Evolutionary conservation across 2,888 invertebrate genomes (phyloP), one percentile per base, ranked within the genome.

Genomic region (Myopa testacea): DNA sequence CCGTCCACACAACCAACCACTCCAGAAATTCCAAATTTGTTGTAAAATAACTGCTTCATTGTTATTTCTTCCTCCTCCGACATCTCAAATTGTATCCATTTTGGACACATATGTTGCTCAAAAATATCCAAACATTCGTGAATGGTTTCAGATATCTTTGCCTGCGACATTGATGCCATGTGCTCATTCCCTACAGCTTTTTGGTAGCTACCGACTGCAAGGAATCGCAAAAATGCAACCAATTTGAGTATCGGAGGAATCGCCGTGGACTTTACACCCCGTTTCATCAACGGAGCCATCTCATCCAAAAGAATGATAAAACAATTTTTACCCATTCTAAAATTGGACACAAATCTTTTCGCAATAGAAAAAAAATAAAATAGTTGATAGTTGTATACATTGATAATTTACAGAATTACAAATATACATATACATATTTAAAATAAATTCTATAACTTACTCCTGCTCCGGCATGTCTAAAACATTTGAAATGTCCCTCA

Each of bases 1-100:
- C 65, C 65, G 8, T 65, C 65, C 38, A 65, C 65, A 14, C 68
- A 38, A 16, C 68, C 68, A 19, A 68, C 16, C 26, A 65, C 65
- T 4, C 65, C 65, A 37, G 65, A 37, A 19, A 65, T 37, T 65
- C 65, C 16, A 12, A 16, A 16, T 16, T 65, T 65, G 6, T 12
- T 16, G 37, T 16, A 68, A 45, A 40, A 68, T 6, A 45, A 16
- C 16, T 45, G 5, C 26, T 68, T 38, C n/a, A 45, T 45, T 14
- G 38, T 45, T 4, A 16, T 10, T 68, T 68, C 40, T 19, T 68
- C 68, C 12, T 40, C 19, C 45, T 40, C 45, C 4, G 45, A 45
- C 68, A 68, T 68, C 45, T 68, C 45, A 38, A 45, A 38, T 10
- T 12, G n/a, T 7, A 68, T 68, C 26, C 26, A 26, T 26, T 26